Evolutionary conservation across 2,113 vertebrate species (phyloP), one percentile per base, ranked within the genome.

Genomic region (Phainopepla nitens): DNA sequence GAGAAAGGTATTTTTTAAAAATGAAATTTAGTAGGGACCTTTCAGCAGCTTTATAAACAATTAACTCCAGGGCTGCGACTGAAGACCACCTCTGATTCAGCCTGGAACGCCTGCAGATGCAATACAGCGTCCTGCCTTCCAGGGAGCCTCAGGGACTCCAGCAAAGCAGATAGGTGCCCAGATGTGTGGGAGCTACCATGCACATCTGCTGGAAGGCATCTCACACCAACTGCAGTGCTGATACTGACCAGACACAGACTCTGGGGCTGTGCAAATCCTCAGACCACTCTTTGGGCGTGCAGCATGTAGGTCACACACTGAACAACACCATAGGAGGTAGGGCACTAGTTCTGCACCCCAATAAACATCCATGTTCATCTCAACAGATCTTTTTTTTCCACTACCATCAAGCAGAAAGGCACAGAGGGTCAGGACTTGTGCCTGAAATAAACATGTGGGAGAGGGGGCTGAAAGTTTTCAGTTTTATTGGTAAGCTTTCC

Each of bases 31-130:
- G 78, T 76, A 87, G 41, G 53, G 42, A 69, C 21, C 33, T 94
- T 89, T 94, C 87, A 90, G 87, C 93, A 87, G 84, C 81, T 94
- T 96, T 96, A 94, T 82, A 95, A 96, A 79, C 87, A 92, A 95
- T 68, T 84, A 89, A 89, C 45, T 89, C 80, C 51, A 72, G 61
- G 1, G 1, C 57, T 80, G 36, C 0, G 9, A 64, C 77, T 65
- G 45, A 79, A 82, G 87, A 94, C 89, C 96, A 95, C 95, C 89
- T 89, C 66, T 53, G 73, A 93, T 65, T 71, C 84, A 79, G 73
- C 23, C 87, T 64, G 69, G 58, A 84, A 75, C 0, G 18, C 77
- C 65, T 83, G 56, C 56, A 87, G 87, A 90, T 72, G 77, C 70
- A 89, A 21, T 35, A 71, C n/a, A 54, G 81, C 49, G 82, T 56